Conservation (phyloP, 2,113 vertebrate species). For the Notechis scutatus region DNA sequence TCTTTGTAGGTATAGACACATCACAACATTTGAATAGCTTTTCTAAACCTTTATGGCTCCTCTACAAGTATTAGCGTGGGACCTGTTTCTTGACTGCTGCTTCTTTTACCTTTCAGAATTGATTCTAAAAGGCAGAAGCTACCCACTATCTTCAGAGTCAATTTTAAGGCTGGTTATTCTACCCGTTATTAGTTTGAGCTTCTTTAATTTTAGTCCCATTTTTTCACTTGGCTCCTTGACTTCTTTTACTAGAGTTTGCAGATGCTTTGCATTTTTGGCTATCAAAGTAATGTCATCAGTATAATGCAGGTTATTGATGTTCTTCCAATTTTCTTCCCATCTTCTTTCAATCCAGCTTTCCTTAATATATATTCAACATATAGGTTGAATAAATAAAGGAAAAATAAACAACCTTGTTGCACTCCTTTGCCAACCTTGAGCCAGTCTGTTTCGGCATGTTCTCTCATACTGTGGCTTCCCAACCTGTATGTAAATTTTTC, state of each 20-base stretch:
- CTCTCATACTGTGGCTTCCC: neutral
- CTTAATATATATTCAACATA: neutral
- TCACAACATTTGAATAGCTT: neutral
- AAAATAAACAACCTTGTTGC: neutral
- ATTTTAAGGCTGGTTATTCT: neutral
- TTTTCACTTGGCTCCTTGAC: neutral
- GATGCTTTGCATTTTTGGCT: neutral
- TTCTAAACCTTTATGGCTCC: neutral
- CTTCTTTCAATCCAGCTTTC: neutral
- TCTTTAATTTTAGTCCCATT: neutral
- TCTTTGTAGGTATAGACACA: neutral
- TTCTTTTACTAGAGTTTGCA: neutral
- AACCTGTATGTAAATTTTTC: neutral
- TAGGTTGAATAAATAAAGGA: neutral
- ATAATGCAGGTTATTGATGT: neutral
- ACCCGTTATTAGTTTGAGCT: neutral
- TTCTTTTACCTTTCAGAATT: neutral
- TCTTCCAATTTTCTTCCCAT: neutral
- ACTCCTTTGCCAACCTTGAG: neutral
- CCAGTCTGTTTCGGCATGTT: neutral
- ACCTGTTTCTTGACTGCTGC: neutral
- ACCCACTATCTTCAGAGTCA: neutral
- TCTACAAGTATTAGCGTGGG: neutral
- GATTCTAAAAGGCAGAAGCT: neutral
- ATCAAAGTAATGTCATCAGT: neutral